These are phyloP conservation scores for Paradisaea rubra DNA, from an alignment of 2,113 vertebrate genomes.

Conservation along the genomic window DNA sequence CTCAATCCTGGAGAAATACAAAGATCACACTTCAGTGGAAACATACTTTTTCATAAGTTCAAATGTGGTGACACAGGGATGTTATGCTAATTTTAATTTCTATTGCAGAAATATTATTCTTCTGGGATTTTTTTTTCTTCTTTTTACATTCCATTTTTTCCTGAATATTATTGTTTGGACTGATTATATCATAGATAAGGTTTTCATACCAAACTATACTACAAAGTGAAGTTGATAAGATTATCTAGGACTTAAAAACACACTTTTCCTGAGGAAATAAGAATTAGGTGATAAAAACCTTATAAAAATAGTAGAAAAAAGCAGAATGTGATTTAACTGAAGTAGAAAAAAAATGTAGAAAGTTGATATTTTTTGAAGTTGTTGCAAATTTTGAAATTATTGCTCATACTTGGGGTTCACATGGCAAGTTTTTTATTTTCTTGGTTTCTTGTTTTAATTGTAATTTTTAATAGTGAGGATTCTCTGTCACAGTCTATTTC, in stretches of 20 bases:
- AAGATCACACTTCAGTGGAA: background rate
- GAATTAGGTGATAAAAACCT: background rate
- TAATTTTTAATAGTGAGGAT: background rate
- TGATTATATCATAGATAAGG: background rate
- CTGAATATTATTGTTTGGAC: background rate
- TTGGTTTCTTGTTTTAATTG: background rate
- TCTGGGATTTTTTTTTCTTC: background rate
- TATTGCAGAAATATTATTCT: background rate
- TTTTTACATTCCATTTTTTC: background rate
- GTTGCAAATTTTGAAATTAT: background rate
- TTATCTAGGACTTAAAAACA: background rate
- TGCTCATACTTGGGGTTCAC: background rate
- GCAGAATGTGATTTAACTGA: background rate
- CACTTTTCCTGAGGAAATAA: background rate
- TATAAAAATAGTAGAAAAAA: background rate
- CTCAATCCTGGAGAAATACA: background rate
- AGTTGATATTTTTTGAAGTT: background rate
- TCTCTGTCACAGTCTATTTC: background rate
- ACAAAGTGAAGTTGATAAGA: background rate
- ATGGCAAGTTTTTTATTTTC: background rate
- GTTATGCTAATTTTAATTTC: background rate
- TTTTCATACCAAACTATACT: background rate
- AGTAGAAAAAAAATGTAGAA: background rate
- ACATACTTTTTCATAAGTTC: background rate
- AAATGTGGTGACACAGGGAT: background rate